Evolutionary conservation across 2,888 invertebrate genomes (phyloP).

Genomic region (Aporophyla nigra): DNA sequence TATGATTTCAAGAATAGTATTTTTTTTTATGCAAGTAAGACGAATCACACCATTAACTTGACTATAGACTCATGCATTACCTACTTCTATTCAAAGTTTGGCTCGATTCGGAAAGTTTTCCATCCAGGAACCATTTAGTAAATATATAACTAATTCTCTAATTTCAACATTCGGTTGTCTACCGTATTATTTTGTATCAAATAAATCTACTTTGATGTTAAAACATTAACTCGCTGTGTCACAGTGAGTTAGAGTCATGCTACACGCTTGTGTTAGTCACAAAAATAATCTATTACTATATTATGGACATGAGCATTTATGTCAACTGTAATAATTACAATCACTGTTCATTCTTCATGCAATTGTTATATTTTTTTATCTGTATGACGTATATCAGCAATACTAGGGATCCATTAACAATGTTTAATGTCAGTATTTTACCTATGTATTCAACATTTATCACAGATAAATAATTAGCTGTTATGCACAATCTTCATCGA

Average conservation of each 20-base stretch:
- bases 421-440: slow-evolving; percentile 1
- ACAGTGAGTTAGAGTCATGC: slow-evolving; percentile 60
- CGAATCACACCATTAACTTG: slow-evolving; percentile 1
- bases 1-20: slow-evolving; percentile 16
- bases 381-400: slow-evolving; percentile 11
- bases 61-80: slow-evolving; percentile 68
- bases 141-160: slow-evolving; percentile 15
- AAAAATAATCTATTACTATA: slow-evolving; percentile 50
- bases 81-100: neutral
- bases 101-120: neutral
- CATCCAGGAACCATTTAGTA: neutral
- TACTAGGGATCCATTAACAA: neutral
- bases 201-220: slow-evolving; percentile 33
- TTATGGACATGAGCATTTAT: slow-evolving; percentile 38
- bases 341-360: slow-evolving; percentile 49
- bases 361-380: slow-evolving; percentile 19
- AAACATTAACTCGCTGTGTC: slow-evolving; percentile 24
- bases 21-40: neutral
- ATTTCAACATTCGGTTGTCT: slow-evolving; percentile 2
- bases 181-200: slow-evolving; percentile 13
- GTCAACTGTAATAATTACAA: slow-evolving; percentile 32
- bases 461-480: neutral
- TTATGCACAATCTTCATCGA: neutral
- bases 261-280: slow-evolving; percentile 70
- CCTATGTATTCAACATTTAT: neutral